Evolutionary conservation across 2,888 invertebrate genomes (phyloP).

Genomic region (Amorpha juglandis): DNA sequence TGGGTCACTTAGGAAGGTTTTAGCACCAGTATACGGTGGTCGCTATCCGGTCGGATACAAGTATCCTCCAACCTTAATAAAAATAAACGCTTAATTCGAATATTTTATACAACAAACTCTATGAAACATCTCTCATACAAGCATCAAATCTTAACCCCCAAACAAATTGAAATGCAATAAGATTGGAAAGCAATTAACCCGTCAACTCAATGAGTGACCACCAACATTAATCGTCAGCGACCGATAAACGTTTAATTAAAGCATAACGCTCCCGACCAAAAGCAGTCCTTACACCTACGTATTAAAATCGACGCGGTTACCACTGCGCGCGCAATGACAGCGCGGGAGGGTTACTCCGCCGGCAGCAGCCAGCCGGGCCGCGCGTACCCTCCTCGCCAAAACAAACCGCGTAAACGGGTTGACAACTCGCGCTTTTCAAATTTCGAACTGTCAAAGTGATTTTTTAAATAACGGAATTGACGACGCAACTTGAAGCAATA

Average conservation of each 20-base stretch:
- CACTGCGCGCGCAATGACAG: conserved; percentile 73
- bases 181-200: conserved; percentile 14
- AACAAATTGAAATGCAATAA: not conserved
- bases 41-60: too few relatives aligned
- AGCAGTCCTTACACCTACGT: conserved; percentile 75
- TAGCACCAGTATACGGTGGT: too few relatives aligned
- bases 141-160: not conserved
- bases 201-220: conserved; percentile 35
- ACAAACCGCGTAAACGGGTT: conserved; percentile 67
- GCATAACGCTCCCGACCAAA: conserved; percentile 50
- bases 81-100: too few relatives aligned
- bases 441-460: conserved; percentile 57
- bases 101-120: too few relatives aligned
- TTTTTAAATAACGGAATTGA: conserved; percentile 59
- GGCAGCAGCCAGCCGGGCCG: conserved; percentile 80
- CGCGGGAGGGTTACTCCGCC: conserved; percentile 69
- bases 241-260: conserved; percentile 62
- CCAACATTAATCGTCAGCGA: conserved; percentile 39
- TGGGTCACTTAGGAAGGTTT: too few relatives aligned
- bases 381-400: conserved; percentile 67
- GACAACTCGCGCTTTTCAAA: conserved; percentile 68
- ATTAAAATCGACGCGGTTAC: conserved; percentile 72
- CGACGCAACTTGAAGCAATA: conserved; percentile 67
- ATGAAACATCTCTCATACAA: not conserved
- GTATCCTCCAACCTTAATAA: too few relatives aligned